phyloP scores from a whole-genome alignment of 2,113 vertebrate species.

The Sinocyclocheilus anshuiensis region DNA sequence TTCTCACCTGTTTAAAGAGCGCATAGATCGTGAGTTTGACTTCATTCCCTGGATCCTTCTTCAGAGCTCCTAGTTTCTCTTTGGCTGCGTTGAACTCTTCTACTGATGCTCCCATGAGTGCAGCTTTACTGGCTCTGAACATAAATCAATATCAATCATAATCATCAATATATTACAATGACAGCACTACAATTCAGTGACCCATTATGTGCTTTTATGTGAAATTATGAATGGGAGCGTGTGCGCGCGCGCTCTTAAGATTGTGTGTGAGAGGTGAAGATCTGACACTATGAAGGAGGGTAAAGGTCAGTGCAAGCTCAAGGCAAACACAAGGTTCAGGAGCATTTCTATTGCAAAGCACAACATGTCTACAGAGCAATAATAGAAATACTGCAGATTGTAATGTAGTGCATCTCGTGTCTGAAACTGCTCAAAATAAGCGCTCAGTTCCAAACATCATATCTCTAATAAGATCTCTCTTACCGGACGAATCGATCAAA shows the following conservation, averaged over 20 bases:
- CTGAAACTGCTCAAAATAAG: background rate
- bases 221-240: no score
- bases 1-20: constrained; percentile 91
- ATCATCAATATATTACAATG: background rate
- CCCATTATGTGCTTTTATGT: no score
- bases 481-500: constrained; percentile 43
- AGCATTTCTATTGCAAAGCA: background rate
- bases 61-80: constrained; percentile 80
- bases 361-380: background rate
- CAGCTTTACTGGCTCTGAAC: constrained; percentile 40
- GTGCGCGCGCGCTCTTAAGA: background rate
- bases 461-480: background rate
- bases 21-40: constrained; percentile 89
- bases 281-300: background rate
- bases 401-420: background rate
- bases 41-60: constrained; percentile 87
- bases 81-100: constrained; percentile 86
- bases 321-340: background rate
- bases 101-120: constrained; percentile 75
- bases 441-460: background rate
- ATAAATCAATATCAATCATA: no score
- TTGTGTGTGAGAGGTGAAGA: background rate
- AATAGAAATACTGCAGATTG: background rate
- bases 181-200: no score
- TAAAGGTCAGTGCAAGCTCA: constrained; percentile 26